These are phyloP conservation scores for Acrocyrtus sp. DNA, from an alignment of 2,888 invertebrate genomes.

Conservation along the genomic window DNA sequence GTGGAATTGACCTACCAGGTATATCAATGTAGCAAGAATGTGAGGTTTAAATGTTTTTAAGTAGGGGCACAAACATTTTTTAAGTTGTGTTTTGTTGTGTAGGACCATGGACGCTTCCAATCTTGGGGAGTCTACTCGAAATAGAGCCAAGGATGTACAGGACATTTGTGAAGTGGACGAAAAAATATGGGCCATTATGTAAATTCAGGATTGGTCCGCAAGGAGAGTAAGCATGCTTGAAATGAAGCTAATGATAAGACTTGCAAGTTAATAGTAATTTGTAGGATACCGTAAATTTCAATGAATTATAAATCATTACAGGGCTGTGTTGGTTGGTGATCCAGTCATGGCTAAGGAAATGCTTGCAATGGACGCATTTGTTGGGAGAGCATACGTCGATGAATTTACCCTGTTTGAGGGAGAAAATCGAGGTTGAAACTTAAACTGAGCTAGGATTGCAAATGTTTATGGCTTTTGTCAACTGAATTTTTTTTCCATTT, in stretches of 20 bases:
- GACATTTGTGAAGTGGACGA: slow-evolving; percentile 24
- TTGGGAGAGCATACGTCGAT: slow-evolving; percentile 1
- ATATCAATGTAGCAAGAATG: no score
- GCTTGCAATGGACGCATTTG: slow-evolving; percentile 13
- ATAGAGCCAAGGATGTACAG: slow-evolving; percentile 5
- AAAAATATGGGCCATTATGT: slow-evolving; percentile 27
- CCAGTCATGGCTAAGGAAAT: slow-evolving; percentile 11
- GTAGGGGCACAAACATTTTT: neutral
- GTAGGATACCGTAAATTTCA: neutral
- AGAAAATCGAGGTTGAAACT: slow-evolving; percentile 5
- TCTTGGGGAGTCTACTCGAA: slow-evolving; percentile 14
- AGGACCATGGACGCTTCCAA: slow-evolving; percentile 31
- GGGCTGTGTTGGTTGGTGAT: neutral
- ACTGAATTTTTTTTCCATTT: neutral
- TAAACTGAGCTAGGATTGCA: neutral
- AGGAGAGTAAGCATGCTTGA: neutral
- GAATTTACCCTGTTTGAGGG: slow-evolving; percentile 6
- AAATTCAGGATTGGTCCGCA: neutral
- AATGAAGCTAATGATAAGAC: no score
- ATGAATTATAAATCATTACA: neutral
- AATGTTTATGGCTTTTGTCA: no score
- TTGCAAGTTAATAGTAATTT: neutral
- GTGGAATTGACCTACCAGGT: slow-evolving; percentile 13
- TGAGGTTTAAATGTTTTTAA: neutral
- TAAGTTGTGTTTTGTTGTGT: neutral